phyloP scores from a whole-genome alignment of 2,113 vertebrate species.

The Grammatotria lemairii region DNA sequence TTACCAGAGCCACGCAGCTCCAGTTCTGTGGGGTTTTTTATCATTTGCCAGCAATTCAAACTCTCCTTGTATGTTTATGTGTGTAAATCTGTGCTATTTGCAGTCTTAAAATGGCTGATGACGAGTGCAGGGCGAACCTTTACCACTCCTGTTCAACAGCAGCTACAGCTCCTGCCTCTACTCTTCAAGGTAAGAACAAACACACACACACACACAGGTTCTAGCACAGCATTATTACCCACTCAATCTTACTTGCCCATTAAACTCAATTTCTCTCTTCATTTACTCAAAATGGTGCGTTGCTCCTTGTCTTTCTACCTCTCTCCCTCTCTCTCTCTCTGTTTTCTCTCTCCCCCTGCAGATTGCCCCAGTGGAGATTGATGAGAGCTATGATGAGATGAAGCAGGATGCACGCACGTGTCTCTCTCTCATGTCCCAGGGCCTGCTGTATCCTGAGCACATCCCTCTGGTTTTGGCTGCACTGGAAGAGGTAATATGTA shows the following conservation, averaged over 20 bases:
- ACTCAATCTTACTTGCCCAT: constrained; percentile 69
- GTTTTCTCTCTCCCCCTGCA: constrained; percentile 49
- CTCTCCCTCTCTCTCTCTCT: constrained; percentile 5
- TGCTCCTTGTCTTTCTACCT: constrained; percentile 41
- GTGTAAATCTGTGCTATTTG: neutral
- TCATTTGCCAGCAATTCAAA: neutral
- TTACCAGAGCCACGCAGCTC: constrained; percentile 2
- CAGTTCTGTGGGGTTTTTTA: neutral
- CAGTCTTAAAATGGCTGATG: constrained; percentile 98
- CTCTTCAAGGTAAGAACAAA: constrained; percentile 86
- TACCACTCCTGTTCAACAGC: constrained; percentile 87
- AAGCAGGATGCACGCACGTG: constrained; percentile 98
- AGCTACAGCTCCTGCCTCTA: constrained; percentile 89
- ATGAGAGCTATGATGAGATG: constrained; percentile 96
- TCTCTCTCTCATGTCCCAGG: constrained; percentile 97
- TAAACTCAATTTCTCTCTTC: constrained; percentile 72
- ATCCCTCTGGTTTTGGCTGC: constrained; percentile 89
- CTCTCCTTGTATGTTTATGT: neutral
- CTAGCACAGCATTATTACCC: constrained; percentile 62
- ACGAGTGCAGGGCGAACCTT: constrained; percentile 91
- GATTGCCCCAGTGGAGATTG: constrained; percentile 98
- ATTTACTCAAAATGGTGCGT: constrained; percentile 65
- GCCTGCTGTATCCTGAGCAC: constrained; percentile 92
- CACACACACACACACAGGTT: constrained; percentile 21
- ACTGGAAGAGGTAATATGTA: constrained; percentile 81